Conservation (phyloP, 2,888 invertebrate genomes). For the Diplolepis rosae region DNA sequence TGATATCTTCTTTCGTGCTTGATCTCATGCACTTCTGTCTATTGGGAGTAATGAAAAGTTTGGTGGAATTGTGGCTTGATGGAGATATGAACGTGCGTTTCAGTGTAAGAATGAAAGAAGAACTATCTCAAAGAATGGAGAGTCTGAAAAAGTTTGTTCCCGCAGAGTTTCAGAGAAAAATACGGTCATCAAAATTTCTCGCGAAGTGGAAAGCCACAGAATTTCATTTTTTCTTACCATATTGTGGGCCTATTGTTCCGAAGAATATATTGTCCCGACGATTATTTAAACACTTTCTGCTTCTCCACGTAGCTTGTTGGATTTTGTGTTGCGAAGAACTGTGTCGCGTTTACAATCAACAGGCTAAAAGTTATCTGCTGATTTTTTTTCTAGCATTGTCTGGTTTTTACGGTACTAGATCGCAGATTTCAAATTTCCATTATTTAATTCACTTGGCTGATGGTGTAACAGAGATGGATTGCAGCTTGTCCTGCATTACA, state of each 20-base stretch:
- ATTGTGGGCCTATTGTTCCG: conserved; percentile 52
- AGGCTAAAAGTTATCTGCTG: conserved; percentile 47
- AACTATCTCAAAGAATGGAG: not conserved
- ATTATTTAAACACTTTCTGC: conserved; percentile 51
- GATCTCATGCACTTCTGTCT: conserved; percentile 49
- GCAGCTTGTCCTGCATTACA: conserved; percentile 32
- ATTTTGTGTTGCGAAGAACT: conserved; percentile 40
- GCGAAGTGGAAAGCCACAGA: conserved; percentile 53
- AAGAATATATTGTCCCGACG: conserved; percentile 39
- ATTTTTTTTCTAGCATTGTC: conserved; percentile 51
- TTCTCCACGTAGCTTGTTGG: conserved; percentile 48
- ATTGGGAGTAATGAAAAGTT: conserved; percentile 46
- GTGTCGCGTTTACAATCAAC: conserved; percentile 24
- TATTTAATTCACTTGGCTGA: conserved; percentile 46
- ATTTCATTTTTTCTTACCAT: conserved; percentile 50
- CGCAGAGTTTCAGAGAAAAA: conserved; percentile 51
- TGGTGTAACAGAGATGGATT: conserved; percentile 39
- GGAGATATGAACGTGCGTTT: conserved; percentile 22
- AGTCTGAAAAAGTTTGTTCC: conserved; percentile 42
- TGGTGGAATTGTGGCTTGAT: conserved; percentile 44
- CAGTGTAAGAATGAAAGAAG: not conserved
- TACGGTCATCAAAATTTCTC: conserved; percentile 38
- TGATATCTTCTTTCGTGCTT: conserved; percentile 42
- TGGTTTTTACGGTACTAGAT: conserved; percentile 24
- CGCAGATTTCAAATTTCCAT: conserved; percentile 57